Base-by-base conservation (phyloP, 1,140 invertebrate genomes). In the Pseudomyrmex flavicornis region DNA sequence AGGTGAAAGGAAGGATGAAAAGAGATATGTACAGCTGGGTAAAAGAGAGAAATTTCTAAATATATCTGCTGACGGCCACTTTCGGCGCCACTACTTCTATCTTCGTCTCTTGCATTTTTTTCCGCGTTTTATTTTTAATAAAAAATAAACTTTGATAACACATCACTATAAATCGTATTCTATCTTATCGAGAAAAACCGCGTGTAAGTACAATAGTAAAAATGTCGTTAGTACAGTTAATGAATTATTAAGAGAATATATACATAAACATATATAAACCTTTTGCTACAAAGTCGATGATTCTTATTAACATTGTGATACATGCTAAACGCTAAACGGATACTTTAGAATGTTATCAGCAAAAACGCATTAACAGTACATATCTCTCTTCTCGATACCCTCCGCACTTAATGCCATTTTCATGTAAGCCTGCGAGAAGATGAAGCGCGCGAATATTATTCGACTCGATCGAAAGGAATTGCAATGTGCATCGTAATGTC, bases 381-480 rank as follows among this genome's bases (percentile, higher is more conserved):
- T 10, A 4, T 56, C 46, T 8, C 17, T 69, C 12, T 58, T 58
- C 17, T 9, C 4, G 26, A 46, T 63, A 56, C 15, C 15, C 46
- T 48, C 69, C 20, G 35, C 2, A 58, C 9, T 68, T 79, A 69
- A 79, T 69, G 65, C 48, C 35, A 58, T 79, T 79, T 69, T 17
- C 35, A 26, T 48, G 52, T 58, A 70, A 17, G 12, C 17, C 48
- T 9, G 17, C 15, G 44, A 56, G 35, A 69, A 54, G 15, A 54
- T 44, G 26, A 66, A 44, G 52, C 17, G 10, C 63, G 10, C 75
- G 54, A 79, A 70, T 58, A 69, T 79, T 68, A 77, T 69, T 69
- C 75, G 75, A 79, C 12, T 58, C 52, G 75, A 79, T 69, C 35
- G 13, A 79, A 44, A 69, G 65, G 44, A 69, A 79, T 69, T 69